phyloP scores from a whole-genome alignment of 2,113 vertebrate genomes.

The Sterna hirundo region DNA sequence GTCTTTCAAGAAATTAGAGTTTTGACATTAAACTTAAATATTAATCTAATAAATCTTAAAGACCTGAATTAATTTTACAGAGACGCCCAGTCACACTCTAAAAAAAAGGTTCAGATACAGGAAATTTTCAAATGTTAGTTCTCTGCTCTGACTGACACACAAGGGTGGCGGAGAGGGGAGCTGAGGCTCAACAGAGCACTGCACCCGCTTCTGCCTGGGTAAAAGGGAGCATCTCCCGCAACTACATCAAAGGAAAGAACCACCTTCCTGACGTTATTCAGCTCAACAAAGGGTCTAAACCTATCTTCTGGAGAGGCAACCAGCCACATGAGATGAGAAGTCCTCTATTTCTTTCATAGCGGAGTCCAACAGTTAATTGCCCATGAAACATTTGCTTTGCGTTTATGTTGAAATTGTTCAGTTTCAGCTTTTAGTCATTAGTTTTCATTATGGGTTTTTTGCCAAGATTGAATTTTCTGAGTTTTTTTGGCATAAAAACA shows the following conservation, averaged over 20 bases:
- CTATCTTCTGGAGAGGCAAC: not conserved
- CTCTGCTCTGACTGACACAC: not conserved
- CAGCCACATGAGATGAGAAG: not conserved
- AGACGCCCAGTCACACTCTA: rapidly evolving
- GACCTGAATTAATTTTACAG: not conserved
- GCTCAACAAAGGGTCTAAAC: not conserved
- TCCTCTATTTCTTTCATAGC: not conserved
- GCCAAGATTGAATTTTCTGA: not conserved
- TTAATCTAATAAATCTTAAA: not conserved
- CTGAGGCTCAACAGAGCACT: not conserved
- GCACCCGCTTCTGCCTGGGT: not conserved
- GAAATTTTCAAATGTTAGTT: rapidly evolving
- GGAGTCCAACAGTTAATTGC: not conserved
- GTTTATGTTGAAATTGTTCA: not conserved
- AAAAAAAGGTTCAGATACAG: not conserved
- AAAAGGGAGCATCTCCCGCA: not conserved
- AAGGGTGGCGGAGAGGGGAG: rapidly evolving
- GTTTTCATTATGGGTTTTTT: not conserved
- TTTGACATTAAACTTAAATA: not conserved
- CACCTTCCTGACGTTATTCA: not conserved
- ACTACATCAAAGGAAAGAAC: too few species aligned
- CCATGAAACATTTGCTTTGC: not conserved
- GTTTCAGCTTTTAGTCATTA: not conserved
- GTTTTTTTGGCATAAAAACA: not conserved
- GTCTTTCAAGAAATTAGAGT: not conserved